phyloP scores from a whole-genome alignment of 2,113 vertebrate genomes.

The Gymnorhina tibicen region DNA sequence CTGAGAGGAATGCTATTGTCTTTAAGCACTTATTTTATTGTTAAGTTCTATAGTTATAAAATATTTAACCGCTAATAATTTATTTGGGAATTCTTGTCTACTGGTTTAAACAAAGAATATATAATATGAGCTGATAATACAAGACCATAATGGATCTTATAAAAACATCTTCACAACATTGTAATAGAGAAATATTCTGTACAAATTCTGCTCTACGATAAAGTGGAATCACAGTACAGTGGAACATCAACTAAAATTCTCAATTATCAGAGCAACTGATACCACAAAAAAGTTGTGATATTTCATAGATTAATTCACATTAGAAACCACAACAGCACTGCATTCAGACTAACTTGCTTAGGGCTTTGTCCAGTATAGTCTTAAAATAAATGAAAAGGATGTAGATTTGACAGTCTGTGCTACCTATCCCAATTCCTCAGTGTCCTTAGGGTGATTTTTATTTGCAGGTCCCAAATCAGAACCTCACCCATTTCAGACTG shows the following conservation, averaged over 20 bases:
- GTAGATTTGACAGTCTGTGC: not conserved
- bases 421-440: not conserved
- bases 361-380: not conserved
- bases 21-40: conserved; percentile 24
- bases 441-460: not conserved
- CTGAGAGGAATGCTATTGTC: conserved; percentile 1
- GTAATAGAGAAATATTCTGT: not conserved
- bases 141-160: not conserved
- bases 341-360: not conserved
- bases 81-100: conserved; percentile 4
- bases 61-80: conserved; percentile 26
- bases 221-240: not conserved
- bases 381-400: not conserved
- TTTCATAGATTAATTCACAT: not conserved
- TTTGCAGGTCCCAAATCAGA: not conserved
- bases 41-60: conserved; percentile 24
- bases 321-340: not conserved
- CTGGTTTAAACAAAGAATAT: conserved; percentile 35
- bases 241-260: not conserved
- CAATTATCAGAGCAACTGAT: not conserved
- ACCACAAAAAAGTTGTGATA: not conserved
- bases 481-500: not conserved
- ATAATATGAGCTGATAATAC: not conserved
- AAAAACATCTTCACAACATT: not conserved
- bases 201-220: not conserved